These are phyloP conservation scores for Ammospiza nelsoni DNA, from an alignment of 2,113 vertebrate genomes.

Conservation along the genomic window DNA sequence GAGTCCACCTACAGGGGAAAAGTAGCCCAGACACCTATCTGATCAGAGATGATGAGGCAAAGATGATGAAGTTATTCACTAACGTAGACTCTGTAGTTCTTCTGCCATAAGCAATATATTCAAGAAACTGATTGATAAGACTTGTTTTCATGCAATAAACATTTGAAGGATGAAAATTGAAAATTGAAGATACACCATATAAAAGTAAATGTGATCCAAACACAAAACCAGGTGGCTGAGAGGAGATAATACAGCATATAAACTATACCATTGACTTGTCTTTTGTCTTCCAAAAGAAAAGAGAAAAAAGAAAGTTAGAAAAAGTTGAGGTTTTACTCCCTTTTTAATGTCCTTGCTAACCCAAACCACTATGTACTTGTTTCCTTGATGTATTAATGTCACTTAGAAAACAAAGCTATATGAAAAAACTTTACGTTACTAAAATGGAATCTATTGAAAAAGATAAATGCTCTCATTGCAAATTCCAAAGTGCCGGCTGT, in stretches of 20 bases:
- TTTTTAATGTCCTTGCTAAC: neutral
- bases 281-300: neutral
- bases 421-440: neutral
- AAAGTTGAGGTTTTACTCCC: neutral
- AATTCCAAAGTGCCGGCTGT: neutral
- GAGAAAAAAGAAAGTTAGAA: neutral
- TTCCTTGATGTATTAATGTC: neutral
- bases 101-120: slow-evolving; percentile 46
- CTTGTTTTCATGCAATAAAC: slow-evolving; percentile 19
- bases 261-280: neutral
- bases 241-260: neutral
- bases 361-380: neutral
- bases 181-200: neutral
- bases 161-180: neutral
- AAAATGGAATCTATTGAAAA: neutral
- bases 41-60: slow-evolving; percentile 4
- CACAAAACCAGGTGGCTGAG: neutral
- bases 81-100: neutral
- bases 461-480: neutral
- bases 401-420: neutral
- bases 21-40: neutral
- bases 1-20: slow-evolving; percentile 5
- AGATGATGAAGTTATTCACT: slow-evolving; percentile 22
- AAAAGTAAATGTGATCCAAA: neutral
- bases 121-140: slow-evolving; percentile 33